phyloP scores from a whole-genome alignment of 1,140 invertebrate genomes.

The Agraylea sexmaculata region DNA sequence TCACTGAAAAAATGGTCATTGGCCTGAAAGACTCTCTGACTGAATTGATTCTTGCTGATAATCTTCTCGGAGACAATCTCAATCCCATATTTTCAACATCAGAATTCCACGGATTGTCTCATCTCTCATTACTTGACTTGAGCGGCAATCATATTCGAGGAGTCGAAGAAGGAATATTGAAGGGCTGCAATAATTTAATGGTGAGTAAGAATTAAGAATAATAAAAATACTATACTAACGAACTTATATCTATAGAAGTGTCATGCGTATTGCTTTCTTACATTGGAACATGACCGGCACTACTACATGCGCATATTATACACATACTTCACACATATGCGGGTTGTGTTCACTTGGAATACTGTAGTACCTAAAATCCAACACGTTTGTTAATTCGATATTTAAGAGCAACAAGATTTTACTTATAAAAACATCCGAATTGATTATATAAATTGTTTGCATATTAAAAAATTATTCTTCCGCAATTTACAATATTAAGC shows the following conservation, averaged over 20 bases:
- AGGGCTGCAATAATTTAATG: slow-evolving; percentile 63
- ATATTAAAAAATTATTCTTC: not conserved
- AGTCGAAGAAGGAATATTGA: slow-evolving; percentile 73
- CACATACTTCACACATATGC: too few relatives aligned
- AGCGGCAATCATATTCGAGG: slow-evolving; percentile 66
- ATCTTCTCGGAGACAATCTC: slow-evolving; percentile 74
- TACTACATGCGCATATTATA: too few relatives aligned
- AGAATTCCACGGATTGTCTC: slow-evolving; percentile 64
- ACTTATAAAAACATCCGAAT: too few relatives aligned
- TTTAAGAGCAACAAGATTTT: not conserved
- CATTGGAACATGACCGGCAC: too few relatives aligned
- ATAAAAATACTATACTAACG: not conserved
- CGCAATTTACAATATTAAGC: not conserved
- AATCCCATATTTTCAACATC: slow-evolving; percentile 81
- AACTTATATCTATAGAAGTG: too few relatives aligned
- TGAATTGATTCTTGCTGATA: slow-evolving; percentile 62
- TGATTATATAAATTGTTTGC: too few relatives aligned
- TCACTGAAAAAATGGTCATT: slow-evolving; percentile 64
- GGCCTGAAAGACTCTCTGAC: slow-evolving; percentile 53
- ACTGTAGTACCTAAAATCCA: too few relatives aligned
- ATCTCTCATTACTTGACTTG: slow-evolving; percentile 63
- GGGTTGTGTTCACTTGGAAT: too few relatives aligned
- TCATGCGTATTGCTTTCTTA: too few relatives aligned
- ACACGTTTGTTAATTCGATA: not conserved
- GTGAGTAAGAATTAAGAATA: too few relatives aligned